Conservation (phyloP, 2,797 vertebrate genomes). For the Vipera ursinii region DNA sequence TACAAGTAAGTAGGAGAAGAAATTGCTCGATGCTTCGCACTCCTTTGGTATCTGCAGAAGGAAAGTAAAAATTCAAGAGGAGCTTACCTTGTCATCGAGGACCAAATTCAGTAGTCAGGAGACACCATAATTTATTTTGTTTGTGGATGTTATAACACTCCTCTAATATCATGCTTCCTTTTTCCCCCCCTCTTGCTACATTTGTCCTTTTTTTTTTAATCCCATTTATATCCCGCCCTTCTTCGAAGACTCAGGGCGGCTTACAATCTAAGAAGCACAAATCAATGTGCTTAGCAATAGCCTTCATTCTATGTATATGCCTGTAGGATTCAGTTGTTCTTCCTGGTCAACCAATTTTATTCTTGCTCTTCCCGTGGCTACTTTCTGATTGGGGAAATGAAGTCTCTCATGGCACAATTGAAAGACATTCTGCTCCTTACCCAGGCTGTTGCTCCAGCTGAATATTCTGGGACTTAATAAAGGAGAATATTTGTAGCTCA, state of each 20-base stretch:
- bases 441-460: too few relatives aligned
- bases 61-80: background rate
- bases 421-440: background rate
- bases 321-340: too few relatives aligned
- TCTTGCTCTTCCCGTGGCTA: too few relatives aligned
- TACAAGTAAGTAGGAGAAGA: conserved; percentile 81
- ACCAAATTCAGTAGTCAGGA: background rate
- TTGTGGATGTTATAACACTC: background rate
- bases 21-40: background rate
- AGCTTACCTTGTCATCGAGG: background rate
- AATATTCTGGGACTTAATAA: too few relatives aligned
- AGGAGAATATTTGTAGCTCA: too few relatives aligned
- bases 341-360: background rate
- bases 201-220: background rate
- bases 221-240: too few relatives aligned
- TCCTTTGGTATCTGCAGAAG: background rate
- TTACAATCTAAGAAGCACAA: too few relatives aligned
- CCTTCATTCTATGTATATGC: too few relatives aligned
- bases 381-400: too few relatives aligned
- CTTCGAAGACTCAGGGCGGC: too few relatives aligned
- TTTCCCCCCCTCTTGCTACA: background rate
- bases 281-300: too few relatives aligned
- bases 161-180: background rate
- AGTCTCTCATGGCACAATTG: background rate
- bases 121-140: background rate